Base-by-base conservation (phyloP, 2,888 invertebrate genomes). In the Andrena camellia region DNA sequence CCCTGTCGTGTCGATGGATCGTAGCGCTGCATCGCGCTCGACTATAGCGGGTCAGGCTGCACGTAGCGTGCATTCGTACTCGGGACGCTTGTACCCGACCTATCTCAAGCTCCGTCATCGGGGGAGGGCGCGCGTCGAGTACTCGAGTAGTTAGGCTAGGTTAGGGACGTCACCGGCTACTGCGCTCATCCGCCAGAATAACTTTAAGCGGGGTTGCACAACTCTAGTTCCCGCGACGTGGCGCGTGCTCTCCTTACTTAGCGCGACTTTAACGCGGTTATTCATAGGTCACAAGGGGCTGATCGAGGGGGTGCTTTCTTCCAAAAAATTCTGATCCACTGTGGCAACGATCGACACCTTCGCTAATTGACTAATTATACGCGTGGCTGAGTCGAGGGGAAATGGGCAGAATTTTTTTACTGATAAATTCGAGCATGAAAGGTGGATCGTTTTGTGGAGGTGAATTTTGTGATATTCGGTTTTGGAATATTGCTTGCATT, bases 41-140 rank as follows among this genome's bases (percentile, higher is more conserved):
- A 83, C 59, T 63, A 82, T 35, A 60, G 77, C 48, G 78, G 60
- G 70, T 74, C 83, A 78, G 78, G 57, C 59, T 64, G 76, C 70
- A 57, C 59, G 68, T 60, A 81, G 62, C 79, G 77, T 79, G 71
- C 83, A 78, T 79, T 79, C 69, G 83, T 73, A 80, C 42, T 42
- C 69, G 62, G 62, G 69, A 72, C 86, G 80, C 86, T 83, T 74
- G 78, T 86, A 78, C 86, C 72, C 88, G 92, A 91, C 92, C 92
- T 92, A 91, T 90, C 91, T 83, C 91, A 91, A 91, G 81, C 89
- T 90, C 63, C 90, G 92, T 89, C 90, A 91, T 87, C 83, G 90
- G 69, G 88, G 88, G 88, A 90, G 89, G 89, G 91, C 90, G 89
- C 89, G 87, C 79, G 86, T 82, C 86, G 79, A 75, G 70, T 59